phyloP scores from a whole-genome alignment of 2,797 vertebrate genomes.

The Knipowitschia caucasica region DNA sequence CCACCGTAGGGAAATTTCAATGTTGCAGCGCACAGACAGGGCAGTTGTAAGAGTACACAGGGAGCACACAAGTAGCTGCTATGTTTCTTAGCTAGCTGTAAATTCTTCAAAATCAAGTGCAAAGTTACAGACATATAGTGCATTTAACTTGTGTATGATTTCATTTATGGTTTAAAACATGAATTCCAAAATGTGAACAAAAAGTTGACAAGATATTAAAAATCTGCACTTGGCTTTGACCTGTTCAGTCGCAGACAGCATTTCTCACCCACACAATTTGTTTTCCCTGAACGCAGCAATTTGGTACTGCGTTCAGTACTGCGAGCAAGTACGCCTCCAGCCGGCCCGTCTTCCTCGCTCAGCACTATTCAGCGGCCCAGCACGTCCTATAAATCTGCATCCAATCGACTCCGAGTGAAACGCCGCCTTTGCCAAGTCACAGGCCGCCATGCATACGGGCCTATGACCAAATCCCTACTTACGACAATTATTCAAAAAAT shows the following conservation, averaged over 20 bases:
- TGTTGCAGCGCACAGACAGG: too few relatives aligned
- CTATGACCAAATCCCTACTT: constrained; percentile 30
- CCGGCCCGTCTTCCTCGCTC: constrained; percentile 49
- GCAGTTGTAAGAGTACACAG: too few relatives aligned
- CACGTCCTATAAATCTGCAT: constrained; percentile 63
- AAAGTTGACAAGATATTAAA: not conserved
- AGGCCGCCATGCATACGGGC: constrained; percentile 25
- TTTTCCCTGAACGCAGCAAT: constrained; percentile 57
- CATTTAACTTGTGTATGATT: too few relatives aligned
- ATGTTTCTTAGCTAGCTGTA: too few relatives aligned
- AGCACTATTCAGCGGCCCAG: constrained; percentile 53
- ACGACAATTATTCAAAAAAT: too few relatives aligned
- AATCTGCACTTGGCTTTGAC: not conserved
- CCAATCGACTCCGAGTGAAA: constrained; percentile 66
- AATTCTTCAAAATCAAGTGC: too few relatives aligned
- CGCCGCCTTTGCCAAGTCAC: constrained; percentile 60
- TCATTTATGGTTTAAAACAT: not conserved
- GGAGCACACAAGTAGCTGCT: too few relatives aligned
- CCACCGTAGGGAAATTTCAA: too few relatives aligned
- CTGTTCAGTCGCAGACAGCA: not conserved
- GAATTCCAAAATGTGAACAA: not conserved
- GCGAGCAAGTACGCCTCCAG: constrained; percentile 54
- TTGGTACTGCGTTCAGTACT: too few relatives aligned
- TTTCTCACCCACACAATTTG: constrained; percentile 38
- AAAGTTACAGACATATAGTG: too few relatives aligned